Evolutionary conservation across 2,113 vertebrate genomes (phyloP).

Genomic region (Chloropsis hardwickii): DNA sequence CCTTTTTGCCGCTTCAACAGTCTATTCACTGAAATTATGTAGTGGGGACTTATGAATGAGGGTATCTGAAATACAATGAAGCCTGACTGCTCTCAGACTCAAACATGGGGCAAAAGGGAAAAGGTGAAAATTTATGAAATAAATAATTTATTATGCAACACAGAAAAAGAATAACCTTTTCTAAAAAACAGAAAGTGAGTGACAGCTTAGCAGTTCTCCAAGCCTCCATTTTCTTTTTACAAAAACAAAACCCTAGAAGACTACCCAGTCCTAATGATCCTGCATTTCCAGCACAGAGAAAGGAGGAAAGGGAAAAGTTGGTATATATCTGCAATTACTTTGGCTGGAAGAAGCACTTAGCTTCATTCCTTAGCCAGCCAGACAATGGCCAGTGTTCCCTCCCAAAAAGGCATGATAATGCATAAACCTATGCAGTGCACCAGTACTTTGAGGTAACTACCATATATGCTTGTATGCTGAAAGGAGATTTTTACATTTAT

Average conservation of each 20-base stretch:
- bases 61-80: not conserved
- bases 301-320: not conserved
- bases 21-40: not conserved
- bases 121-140: not conserved
- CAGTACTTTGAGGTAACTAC: not conserved
- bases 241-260: not conserved
- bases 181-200: not conserved
- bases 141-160: not conserved
- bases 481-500: not conserved
- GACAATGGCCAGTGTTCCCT: not conserved
- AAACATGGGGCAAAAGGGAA: fast-evolving
- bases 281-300: not conserved
- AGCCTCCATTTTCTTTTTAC: not conserved
- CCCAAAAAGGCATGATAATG: not conserved
- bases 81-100: not conserved
- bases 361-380: not conserved
- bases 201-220: not conserved
- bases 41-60: fast-evolving
- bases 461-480: not conserved
- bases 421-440: not conserved
- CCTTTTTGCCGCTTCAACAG: not conserved
- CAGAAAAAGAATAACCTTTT: not conserved
- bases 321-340: not conserved
- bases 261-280: not conserved
- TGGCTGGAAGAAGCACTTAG: not conserved